Conservation (phyloP, 1,140 invertebrate species). For the Caenorhabditis remanei region DNA sequence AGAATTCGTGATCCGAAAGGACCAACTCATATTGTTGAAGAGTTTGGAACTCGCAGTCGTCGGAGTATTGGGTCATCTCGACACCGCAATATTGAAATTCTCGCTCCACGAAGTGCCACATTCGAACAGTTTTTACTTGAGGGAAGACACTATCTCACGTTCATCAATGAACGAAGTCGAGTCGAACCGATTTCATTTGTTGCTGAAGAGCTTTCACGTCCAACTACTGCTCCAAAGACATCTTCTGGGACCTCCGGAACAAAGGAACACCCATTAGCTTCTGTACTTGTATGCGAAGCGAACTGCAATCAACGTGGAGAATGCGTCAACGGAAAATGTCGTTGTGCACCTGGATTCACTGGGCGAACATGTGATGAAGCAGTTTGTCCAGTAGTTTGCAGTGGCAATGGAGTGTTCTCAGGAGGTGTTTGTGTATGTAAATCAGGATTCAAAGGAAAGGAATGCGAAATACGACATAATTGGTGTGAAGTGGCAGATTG, state of each 20-base stretch:
- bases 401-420: conserved; percentile 93
- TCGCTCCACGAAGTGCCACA: conserved; percentile 13
- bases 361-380: conserved; percentile 97
- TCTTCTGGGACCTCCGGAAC: conserved; percentile 16
- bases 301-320: conserved; percentile 96
- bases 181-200: conserved; percentile 58
- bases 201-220: background rate
- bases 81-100: conserved; percentile 38
- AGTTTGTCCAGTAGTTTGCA: conserved; percentile 95
- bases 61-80: conserved; percentile 14
- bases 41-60: conserved; percentile 28
- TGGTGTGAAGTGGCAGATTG: conserved; percentile 89
- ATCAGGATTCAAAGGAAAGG: conserved; percentile 92
- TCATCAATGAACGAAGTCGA: conserved; percentile 68
- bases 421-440: conserved; percentile 96
- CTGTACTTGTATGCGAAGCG: conserved; percentile 78
- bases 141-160: conserved; percentile 68
- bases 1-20: conserved; percentile 14
- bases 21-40: conserved; percentile 24
- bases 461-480: conserved; percentile 89
- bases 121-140: conserved; percentile 60
- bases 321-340: conserved; percentile 92
- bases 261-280: conserved; percentile 54
- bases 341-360: conserved; percentile 95
- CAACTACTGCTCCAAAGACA: conserved; percentile 18